Evolutionary conservation across 2,113 vertebrate species (phyloP).

Genomic region (Choloepus hoffmanni): DNA sequence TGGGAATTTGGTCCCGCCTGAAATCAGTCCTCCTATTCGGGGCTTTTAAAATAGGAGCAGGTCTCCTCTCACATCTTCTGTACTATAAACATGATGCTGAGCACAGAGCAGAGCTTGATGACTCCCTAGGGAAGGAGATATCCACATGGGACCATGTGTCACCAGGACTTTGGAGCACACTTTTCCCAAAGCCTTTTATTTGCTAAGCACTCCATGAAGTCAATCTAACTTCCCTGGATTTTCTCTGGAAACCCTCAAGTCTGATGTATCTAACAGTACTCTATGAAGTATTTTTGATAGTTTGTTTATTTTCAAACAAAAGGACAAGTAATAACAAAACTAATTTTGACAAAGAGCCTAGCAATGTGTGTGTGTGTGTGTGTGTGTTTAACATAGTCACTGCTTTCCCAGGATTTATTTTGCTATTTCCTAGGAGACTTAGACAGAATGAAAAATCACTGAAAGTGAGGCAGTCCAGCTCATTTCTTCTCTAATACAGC

Average conservation of each 20-base stretch:
- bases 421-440: not conserved
- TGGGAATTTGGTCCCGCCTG: not conserved
- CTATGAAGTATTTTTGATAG: not conserved
- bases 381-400: not conserved
- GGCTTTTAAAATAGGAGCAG: not conserved
- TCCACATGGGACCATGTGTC: too few species aligned
- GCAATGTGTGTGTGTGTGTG: not conserved
- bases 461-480: not conserved
- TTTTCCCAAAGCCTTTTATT: not conserved
- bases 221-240: not conserved
- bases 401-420: not conserved
- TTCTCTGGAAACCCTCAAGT: not conserved
- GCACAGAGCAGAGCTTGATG: not conserved
- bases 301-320: constrained; percentile 40
- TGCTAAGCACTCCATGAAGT: not conserved
- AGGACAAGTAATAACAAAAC: not conserved
- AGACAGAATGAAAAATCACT: constrained; percentile 35
- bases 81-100: not conserved
- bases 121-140: not conserved
- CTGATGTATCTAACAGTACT: not conserved
- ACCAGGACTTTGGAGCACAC: not conserved
- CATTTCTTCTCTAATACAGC: not conserved
- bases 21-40: not conserved
- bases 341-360: constrained; percentile 48
- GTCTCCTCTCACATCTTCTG: not conserved